A percentile compares a stretch with the other conserved stretches of the same genome.
These are phyloP conservation scores for Drosophila leonis DNA, from an alignment of 2,888 invertebrate species.

Conservation along the genomic window DNA sequence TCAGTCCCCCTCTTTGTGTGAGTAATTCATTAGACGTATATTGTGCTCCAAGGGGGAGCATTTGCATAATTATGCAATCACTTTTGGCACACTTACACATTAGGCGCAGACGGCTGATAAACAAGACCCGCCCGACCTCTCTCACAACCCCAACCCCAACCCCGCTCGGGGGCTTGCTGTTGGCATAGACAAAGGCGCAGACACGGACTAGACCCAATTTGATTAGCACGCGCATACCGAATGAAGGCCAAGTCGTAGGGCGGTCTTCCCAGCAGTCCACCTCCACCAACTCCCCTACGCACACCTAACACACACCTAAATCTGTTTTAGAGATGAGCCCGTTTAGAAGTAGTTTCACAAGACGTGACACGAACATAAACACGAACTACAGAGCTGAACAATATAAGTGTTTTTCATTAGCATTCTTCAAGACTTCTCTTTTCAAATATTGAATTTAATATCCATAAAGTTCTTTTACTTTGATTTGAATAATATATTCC, in stretches of 20 bases:
- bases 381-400: neutral
- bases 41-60: conserved; percentile 61
- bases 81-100: conserved; percentile 78
- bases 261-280: conserved; percentile 1
- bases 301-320: conserved; percentile 18
- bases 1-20: conserved; percentile 33
- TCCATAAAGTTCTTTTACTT: too few relatives aligned
- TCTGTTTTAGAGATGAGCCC: conserved; percentile 1
- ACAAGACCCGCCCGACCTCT: conserved; percentile 47
- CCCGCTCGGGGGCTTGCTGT: conserved; percentile 4
- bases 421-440: neutral
- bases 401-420: neutral
- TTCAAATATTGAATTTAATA: neutral
- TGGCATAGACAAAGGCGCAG: conserved; percentile 59
- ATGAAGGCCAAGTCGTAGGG: conserved; percentile 66
- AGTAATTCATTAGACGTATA: conserved; percentile 81
- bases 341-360: neutral
- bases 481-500: neutral
- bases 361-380: neutral
- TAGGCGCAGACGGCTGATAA: conserved; percentile 80
- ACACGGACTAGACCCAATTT: conserved; percentile 81
- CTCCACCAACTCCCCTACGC: conserved; percentile 1
- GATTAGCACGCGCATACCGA: conserved; percentile 74
- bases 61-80: conserved; percentile 84
- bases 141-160: conserved; percentile 5